Conservation (phyloP, 1,140 invertebrate species). For the Tenebrio molitor region DNA sequence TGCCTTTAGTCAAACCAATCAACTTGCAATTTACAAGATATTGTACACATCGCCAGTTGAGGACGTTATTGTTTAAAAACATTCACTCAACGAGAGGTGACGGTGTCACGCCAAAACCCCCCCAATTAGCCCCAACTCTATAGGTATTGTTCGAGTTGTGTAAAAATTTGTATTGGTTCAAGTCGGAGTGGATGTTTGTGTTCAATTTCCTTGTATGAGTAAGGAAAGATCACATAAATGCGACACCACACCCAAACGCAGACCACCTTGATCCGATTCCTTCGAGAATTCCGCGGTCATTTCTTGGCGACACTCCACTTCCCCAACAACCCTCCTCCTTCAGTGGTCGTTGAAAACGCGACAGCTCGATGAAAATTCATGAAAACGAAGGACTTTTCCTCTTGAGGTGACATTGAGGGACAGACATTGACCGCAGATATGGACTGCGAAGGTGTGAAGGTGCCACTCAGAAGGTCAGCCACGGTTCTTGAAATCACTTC, state of each 20-base stretch:
- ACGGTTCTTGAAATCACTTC: too few relatives aligned
- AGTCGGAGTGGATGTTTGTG: too few relatives aligned
- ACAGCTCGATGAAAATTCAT: neutral
- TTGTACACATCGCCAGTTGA: neutral
- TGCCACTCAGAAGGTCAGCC: neutral
- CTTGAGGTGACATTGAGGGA: neutral
- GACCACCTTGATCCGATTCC: constrained; percentile 54
- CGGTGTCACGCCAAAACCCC: too few relatives aligned
- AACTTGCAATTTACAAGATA: neutral
- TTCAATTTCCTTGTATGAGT: constrained; percentile 40
- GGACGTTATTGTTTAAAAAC: neutral
- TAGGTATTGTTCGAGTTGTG: too few relatives aligned
- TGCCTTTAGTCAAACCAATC: constrained; percentile 19
- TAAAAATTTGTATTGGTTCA: too few relatives aligned
- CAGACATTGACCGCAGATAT: neutral
- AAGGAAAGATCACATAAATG: constrained; percentile 34
- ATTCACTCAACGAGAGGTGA: neutral
- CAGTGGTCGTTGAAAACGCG: too few relatives aligned
- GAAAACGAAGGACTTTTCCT: neutral
- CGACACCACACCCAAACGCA: constrained; percentile 50
- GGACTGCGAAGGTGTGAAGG: neutral
- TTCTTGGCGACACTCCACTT: neutral
- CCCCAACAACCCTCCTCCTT: too few relatives aligned
- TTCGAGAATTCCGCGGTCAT: constrained; percentile 43
- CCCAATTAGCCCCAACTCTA: too few relatives aligned